These are phyloP conservation scores for Oxystoma pomonae DNA, from an alignment of 2,888 invertebrate genomes.

Conservation along the genomic window DNA sequence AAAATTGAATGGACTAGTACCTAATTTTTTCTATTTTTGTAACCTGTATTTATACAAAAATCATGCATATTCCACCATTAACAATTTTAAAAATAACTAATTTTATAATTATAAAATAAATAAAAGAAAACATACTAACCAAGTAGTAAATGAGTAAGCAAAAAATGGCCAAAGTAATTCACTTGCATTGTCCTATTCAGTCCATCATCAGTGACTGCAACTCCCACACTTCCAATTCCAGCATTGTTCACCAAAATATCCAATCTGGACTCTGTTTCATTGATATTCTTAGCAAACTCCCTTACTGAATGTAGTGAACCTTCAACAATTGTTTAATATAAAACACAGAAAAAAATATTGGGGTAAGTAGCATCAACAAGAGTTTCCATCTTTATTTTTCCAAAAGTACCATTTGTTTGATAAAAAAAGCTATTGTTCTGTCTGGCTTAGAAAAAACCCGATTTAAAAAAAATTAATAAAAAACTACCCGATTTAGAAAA, in stretches of 20 bases:
- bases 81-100: neutral
- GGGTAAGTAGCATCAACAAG: no score
- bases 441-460: no score
- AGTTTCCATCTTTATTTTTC: no score
- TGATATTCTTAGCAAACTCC: constrained; percentile 22
- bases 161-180: constrained; percentile 23
- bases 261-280: constrained; percentile 16
- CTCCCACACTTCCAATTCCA: constrained; percentile 33
- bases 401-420: no score
- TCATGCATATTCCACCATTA: no score
- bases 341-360: no score
- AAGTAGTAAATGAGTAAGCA: constrained; percentile 21
- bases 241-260: constrained; percentile 60
- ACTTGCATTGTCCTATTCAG: constrained; percentile 19
- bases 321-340: constrained; percentile 3
- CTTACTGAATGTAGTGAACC: constrained; percentile 21
- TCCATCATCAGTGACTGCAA: constrained; percentile 41
- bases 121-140: constrained; percentile 15
- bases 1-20: no score
- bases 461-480: no score
- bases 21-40: no score
- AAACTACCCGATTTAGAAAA: no score
- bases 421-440: no score
- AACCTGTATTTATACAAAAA: no score
- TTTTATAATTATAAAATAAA: neutral